Evolutionary conservation across 1,140 invertebrate species (phyloP), one percentile per base, ranked within the genome.

Genomic region (Macrobrachium nipponense): DNA sequence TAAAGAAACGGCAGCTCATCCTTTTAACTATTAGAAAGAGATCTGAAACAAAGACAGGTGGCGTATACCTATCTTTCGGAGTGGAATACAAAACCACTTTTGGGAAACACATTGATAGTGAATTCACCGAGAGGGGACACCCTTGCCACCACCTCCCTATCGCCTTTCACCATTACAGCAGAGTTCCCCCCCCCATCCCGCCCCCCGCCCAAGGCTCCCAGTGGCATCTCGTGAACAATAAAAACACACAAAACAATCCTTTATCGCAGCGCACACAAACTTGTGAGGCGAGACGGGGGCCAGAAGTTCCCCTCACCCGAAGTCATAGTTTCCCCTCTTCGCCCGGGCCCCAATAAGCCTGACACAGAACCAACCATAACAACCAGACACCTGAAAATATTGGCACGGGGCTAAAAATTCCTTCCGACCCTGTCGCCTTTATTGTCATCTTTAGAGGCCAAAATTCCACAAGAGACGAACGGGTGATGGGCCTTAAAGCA

Each of bases 371-470:
- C 82, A 78, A 64, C 75, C 51, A 78, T 68, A 85, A 75, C 75
- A 78, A 76, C 64, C 62, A 64, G 75, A 59, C 62, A 78, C 73
- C 75, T 85, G 82, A 85, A 85, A 85, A 85, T 85, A 85, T 85
- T 85, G 82, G 82, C 82, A 85, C 82, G 64, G 82, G 64, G 82
- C 79, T 36, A 36, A 85, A 85, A 85, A 85, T 20, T 85, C 62
- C 62, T 36, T 58, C 76, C 43, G 66, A 36, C 80, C 66, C 60
- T 59, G 27, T 51, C 73, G 10, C 44, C 44, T 51, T 51, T 76
- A 14, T 20, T 27, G n/a, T 66, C 44, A 15, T 20, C 61, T 44
- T 10, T 51, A 60, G 70, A 82, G 81, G 81, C 70, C n/a, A 82
- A 61, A 75, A 36, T 75, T 27, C 70, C 59, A 43, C 23, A 60